Base-by-base conservation (phyloP, 2,113 vertebrate species). In the Semnornis frantzii region DNA sequence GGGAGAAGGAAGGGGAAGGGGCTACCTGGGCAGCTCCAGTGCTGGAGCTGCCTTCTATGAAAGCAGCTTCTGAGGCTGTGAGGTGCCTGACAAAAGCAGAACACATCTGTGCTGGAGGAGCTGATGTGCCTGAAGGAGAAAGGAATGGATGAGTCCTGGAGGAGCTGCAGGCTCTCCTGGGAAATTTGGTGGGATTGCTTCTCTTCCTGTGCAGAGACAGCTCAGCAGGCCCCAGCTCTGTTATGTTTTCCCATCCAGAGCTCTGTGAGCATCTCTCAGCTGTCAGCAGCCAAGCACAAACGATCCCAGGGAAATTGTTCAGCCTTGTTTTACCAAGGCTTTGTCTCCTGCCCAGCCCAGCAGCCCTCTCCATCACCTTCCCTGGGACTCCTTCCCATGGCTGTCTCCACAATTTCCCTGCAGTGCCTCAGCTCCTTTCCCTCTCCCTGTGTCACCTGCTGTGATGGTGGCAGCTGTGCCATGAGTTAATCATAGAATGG, bases 121-220 rank as follows among this genome's bases (percentile, higher is more conserved):
- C 62, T 31, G 58, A 2, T 75, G 54, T 73, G 74, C 66, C 79
- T 75, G 68, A 25, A 78, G 84, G 77, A 89, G 66, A 23, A 60
- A 21, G 66, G 52, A 79, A 89, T 89, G 71, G 74, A 93, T 92
- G 2, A 4, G 78, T 92, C 87, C 74, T 76, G 8, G 44, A 92
- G 92, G 84, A 92, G 9, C 50, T 44, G 31, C 17, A 44, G 71
- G 23, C 27, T 79, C 91, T 87, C 71, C 0, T 64, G 91, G 94
- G 93, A 91, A 91, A 92, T 96, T 69, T 82, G 66, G 28, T 9
- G 78, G 55, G 89, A 76, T 59, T 92, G 84, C 66, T 89, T 84
- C 90, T 72, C 71, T 57, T 85, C 28, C 78, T 57, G 19, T 48
- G 15, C 5, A 24, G 42, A 76, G 13, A 72, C 69, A 64, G 68